Base-by-base conservation (phyloP, 1,140 invertebrate genomes). In the Branchinecta lynchi region DNA sequence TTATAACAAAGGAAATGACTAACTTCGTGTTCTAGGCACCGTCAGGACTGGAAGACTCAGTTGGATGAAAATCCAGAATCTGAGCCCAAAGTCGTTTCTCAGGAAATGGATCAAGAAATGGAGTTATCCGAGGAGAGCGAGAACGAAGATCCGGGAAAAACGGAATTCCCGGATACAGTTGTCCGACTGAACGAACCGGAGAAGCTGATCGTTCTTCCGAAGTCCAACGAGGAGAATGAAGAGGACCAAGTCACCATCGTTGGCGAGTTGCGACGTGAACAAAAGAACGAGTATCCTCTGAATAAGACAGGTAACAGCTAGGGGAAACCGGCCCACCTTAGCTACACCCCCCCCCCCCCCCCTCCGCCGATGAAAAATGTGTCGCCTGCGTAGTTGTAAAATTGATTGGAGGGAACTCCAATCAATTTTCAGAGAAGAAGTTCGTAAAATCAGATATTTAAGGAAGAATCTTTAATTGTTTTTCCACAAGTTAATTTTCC, bases 161-260 rank as follows among this genome's bases (percentile, higher is more conserved):
- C 76, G 66, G 60, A 68, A 12, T 85, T 83, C 73, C 84, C 84
- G 1, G 84, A 85, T 74, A 84, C 84, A 8, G 73, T 77, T 69
- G 79, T 85, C 43, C 74, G 76, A 68, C 72, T 83, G 45, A 60
- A 60, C 17, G 51, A 60, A 60, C 17, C 51, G 12, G 51, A 60
- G 51, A 32, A 32, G 32, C 32, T 32, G 32, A 20, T 6, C 17
- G 51, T 60, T 20, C 51, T 15, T 60, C 51, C 12, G 17, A 60
- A 15, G 17, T 15, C 12, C 12, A 20, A 20, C 12, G 6, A 60
- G 2, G 51, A 60, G 2, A 6, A 60, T 60, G 68, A 71, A 44
- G 71, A 71, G 12, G 71, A 69, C 15, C 44, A 68, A 15, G 65
- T 68, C 44, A 71, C 71, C 3, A 71, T 71, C 20, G 69, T 71